Evolutionary conservation across 2,797 vertebrate genomes (phyloP).

Genomic region (Rousettus madagascariensis): DNA sequence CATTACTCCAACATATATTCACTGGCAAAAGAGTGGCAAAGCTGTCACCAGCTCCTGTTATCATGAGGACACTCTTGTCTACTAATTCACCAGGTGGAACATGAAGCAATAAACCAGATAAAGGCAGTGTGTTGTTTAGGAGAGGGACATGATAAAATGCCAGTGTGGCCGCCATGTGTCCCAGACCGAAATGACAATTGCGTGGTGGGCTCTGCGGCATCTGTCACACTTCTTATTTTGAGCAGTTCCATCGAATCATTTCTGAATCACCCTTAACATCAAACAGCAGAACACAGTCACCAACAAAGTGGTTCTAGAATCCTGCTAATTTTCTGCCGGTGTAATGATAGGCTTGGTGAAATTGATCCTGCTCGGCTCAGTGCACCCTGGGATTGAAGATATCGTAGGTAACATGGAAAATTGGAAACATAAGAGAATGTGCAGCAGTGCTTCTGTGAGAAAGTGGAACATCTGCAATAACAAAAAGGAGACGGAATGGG

Average conservation of each 20-base stretch:
- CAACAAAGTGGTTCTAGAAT: not conserved
- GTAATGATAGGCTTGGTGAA: not conserved
- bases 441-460: not conserved
- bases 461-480: rapidly evolving
- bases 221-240: constrained; percentile 14
- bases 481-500: not conserved
- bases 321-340: not conserved
- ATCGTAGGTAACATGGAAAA: not conserved
- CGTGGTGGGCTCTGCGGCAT: not conserved
- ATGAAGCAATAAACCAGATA: not conserved
- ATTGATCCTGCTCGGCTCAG: not conserved
- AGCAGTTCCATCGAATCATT: not conserved
- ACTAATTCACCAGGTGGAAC: not conserved
- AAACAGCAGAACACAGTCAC: not conserved
- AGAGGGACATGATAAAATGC: not conserved
- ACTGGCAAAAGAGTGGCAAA: not conserved
- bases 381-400: not conserved
- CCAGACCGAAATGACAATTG: not conserved
- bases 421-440: not conserved
- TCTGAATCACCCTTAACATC: not conserved
- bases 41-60: constrained; percentile 20
- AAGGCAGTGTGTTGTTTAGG: not conserved
- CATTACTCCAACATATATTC: constrained; percentile 33
- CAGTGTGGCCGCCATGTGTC: not conserved
- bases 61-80: not conserved